phyloP scores from a whole-genome alignment of 2,888 invertebrate species.

The Geophilus truncorum region DNA sequence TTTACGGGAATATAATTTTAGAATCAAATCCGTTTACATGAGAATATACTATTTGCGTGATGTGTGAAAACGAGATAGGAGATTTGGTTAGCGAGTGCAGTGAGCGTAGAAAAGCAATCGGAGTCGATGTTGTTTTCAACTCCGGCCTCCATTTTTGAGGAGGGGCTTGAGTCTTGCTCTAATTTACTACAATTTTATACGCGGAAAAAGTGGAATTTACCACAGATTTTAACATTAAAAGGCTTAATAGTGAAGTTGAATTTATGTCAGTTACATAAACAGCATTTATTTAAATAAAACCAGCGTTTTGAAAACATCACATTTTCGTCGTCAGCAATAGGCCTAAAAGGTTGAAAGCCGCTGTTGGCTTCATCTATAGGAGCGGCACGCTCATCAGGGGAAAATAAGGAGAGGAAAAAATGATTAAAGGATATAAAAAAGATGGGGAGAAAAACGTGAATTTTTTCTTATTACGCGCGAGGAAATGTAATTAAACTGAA shows the following conservation, averaged over 20 bases:
- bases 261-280: neutral
- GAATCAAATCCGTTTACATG: neutral
- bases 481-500: neutral
- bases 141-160: constrained; percentile 15
- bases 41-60: neutral
- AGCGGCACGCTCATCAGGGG: too few species aligned
- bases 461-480: neutral
- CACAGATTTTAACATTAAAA: constrained; percentile 5
- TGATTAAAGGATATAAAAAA: neutral
- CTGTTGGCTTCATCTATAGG: neutral
- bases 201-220: neutral
- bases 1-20: neutral
- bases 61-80: neutral
- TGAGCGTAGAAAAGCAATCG: neutral
- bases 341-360: neutral
- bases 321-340: neutral
- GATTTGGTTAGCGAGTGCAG: neutral
- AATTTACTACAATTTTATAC: constrained; percentile 1
- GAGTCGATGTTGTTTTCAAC: neutral
- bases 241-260: neutral
- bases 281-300: neutral
- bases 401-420: too few species aligned
- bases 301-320: neutral
- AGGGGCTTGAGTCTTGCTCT: constrained; percentile 25
- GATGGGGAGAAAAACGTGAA: neutral